phyloP scores from a whole-genome alignment of 2,888 invertebrate species.

The Nowickia ferox region DNA sequence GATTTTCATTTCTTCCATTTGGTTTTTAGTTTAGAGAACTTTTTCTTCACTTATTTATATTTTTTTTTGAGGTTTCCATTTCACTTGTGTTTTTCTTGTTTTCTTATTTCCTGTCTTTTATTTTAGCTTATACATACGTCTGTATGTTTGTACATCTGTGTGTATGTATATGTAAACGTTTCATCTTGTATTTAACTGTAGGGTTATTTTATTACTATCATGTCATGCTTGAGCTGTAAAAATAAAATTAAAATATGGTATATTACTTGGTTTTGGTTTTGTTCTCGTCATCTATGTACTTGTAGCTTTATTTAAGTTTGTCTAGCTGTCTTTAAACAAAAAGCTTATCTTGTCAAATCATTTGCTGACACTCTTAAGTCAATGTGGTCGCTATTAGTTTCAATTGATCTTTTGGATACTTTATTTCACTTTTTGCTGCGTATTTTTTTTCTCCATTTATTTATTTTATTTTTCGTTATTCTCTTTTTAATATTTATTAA shows the following conservation, averaged over 20 bases:
- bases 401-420: constrained; percentile 72
- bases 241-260: not conserved
- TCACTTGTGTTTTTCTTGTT: constrained; percentile 9
- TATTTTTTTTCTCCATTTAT: not conserved
- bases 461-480: not conserved
- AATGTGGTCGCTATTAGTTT: constrained; percentile 72
- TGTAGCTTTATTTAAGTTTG: constrained; percentile 54
- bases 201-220: constrained; percentile 52
- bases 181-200: constrained; percentile 52
- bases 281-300: constrained; percentile 27
- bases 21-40: not conserved
- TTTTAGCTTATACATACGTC: not conserved
- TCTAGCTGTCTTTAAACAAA: constrained; percentile 66
- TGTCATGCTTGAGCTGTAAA: constrained; percentile 25
- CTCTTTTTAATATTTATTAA: constrained; percentile 48
- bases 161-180: not conserved
- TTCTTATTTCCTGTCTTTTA: constrained; percentile 34
- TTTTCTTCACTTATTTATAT: constrained; percentile 21
- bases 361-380: constrained; percentile 73
- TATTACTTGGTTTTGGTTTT: constrained; percentile 5
- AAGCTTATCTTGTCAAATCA: constrained; percentile 73
- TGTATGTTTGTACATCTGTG: not conserved
- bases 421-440: constrained; percentile 44
- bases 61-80: constrained; percentile 31
- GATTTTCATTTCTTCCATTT: constrained; percentile 34